phyloP scores from a whole-genome alignment of 64 coral and sea anemone genomes.

The Montipora cactus region DNA sequence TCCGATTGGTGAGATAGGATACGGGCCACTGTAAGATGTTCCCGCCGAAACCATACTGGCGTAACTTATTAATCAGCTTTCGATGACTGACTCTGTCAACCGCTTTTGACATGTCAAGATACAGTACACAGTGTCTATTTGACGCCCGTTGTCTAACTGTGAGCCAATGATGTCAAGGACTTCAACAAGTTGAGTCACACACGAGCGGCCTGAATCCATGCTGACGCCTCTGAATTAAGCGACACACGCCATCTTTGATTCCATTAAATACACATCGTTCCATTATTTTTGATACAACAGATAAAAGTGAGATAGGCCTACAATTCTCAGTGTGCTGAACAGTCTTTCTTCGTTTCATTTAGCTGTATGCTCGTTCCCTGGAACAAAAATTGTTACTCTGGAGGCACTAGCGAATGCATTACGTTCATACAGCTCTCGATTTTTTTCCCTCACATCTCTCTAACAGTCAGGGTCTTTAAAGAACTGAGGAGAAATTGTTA shows the following conservation, averaged over 20 bases:
- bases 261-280: constrained; percentile 18
- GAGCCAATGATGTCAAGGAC: neutral
- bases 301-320: neutral
- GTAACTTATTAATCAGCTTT: neutral
- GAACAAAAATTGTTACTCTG: too few species aligned
- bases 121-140: neutral
- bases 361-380: too few species aligned
- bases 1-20: constrained; percentile 18
- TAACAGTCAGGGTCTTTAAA: too few species aligned
- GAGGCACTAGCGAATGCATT: too few species aligned
- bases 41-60: constrained; percentile 12
- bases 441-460: too few species aligned
- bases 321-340: neutral
- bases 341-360: too few species aligned
- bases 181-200: constrained; percentile 15
- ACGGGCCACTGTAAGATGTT: neutral
- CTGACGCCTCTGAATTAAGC: constrained; percentile 1
- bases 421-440: too few species aligned
- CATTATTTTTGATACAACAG: constrained; percentile 13
- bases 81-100: constrained; percentile 1
- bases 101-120: constrained; percentile 18
- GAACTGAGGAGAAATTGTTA: too few species aligned
- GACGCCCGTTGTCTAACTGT: neutral
- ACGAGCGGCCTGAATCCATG: constrained; percentile 25
- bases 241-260: neutral